Conservation (phyloP, 2,888 invertebrate species). For the Limnephilus marmoratus region DNA sequence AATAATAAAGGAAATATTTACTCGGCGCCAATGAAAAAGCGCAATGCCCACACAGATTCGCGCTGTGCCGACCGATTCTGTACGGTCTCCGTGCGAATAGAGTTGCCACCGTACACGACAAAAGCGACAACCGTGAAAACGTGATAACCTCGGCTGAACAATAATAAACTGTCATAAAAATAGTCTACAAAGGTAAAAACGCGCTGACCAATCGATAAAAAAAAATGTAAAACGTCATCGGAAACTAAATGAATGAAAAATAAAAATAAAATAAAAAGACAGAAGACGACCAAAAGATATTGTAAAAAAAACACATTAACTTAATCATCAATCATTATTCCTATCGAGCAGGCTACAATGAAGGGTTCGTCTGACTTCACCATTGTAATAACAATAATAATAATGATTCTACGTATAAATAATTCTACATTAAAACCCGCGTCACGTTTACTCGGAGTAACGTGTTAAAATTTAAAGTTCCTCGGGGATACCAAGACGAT, state of each 20-base stretch:
- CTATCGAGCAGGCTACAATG: neutral
- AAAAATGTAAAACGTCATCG: neutral
- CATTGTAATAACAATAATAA: constrained; percentile 29
- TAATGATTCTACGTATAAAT: constrained; percentile 46
- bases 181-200: neutral
- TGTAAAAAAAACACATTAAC: neutral
- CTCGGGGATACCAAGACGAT: constrained; percentile 3
- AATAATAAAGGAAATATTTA: neutral
- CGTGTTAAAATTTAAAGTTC: constrained; percentile 35
- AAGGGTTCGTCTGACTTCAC: constrained; percentile 40
- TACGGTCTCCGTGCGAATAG: neutral
- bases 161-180: constrained; percentile 1
- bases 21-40: neutral
- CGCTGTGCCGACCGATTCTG: neutral
- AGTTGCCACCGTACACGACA: neutral
- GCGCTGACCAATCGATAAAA: constrained; percentile 9
- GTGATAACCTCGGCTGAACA: neutral
- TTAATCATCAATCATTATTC: constrained; percentile 21
- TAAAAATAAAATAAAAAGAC: neutral
- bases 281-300: neutral
- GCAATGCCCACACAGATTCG: neutral
- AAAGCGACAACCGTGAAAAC: constrained; percentile 20
- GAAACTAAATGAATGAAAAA: neutral
- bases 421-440: constrained; percentile 26
- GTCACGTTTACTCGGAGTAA: constrained; percentile 46